Percentiles rank a stretch among this genome's conserved stretches.
phyloP scores from a whole-genome alignment of 2,888 invertebrate species.

The Molorchus minor region DNA sequence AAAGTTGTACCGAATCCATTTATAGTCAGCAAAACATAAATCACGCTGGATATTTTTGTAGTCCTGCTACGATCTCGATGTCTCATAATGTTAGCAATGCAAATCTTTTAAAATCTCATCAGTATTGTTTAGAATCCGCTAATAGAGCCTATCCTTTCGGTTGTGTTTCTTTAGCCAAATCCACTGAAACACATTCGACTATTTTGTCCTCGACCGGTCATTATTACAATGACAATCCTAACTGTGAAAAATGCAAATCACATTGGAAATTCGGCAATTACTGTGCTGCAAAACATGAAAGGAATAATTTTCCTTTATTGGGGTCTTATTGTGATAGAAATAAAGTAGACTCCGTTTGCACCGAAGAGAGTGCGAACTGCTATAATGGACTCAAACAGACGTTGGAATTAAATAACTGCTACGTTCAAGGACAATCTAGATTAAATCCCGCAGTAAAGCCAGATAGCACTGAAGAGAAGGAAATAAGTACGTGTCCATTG shows the following conservation, averaged over 20 bases:
- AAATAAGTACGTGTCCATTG: not conserved
- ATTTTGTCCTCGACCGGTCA: slow-evolving; percentile 46
- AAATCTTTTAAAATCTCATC: slow-evolving; percentile 29
- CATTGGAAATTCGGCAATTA: slow-evolving; percentile 52
- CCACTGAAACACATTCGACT: slow-evolving; percentile 58
- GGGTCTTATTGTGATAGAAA: slow-evolving; percentile 43
- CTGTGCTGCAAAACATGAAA: slow-evolving; percentile 52
- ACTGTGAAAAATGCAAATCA: slow-evolving; percentile 41
- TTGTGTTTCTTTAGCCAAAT: slow-evolving; percentile 58
- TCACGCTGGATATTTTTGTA: not conserved
- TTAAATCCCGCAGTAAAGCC: not conserved
- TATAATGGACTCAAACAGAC: not conserved
- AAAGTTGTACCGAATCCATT: not conserved
- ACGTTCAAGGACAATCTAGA: not conserved
- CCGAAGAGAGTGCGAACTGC: not conserved
- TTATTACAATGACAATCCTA: slow-evolving; percentile 39
- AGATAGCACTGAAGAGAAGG: not conserved
- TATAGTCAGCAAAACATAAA: not conserved
- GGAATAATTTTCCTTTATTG: slow-evolving; percentile 57
- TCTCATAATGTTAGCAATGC: not conserved
- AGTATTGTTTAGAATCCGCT: slow-evolving; percentile 12
- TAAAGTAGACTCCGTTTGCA: not conserved
- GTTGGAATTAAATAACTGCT: not conserved
- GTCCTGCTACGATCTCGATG: not conserved
- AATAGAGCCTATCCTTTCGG: slow-evolving; percentile 60